Evolutionary conservation across 2,888 invertebrate genomes (phyloP).

Genomic region (Polydrusus pterygomalis): DNA sequence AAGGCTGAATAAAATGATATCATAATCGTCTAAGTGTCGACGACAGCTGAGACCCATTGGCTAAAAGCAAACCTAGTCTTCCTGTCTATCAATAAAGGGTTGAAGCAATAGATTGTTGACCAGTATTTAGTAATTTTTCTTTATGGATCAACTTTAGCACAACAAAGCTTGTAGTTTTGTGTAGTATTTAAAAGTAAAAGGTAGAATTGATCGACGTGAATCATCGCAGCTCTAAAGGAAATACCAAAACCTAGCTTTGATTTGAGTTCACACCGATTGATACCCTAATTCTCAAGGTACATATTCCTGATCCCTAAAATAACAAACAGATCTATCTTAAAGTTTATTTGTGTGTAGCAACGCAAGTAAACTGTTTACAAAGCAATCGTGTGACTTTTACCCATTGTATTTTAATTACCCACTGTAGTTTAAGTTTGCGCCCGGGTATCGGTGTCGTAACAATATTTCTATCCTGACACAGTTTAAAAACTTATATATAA

Average conservation of each 20-base stretch:
- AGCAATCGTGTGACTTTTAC: slow-evolving; percentile 28
- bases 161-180: too few relatives aligned
- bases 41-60: too few relatives aligned
- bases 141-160: too few relatives aligned
- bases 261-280: not conserved
- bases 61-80: too few relatives aligned
- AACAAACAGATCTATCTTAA: slow-evolving; percentile 21
- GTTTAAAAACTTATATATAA: slow-evolving; percentile 31
- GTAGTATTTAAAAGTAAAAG: too few relatives aligned
- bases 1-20: too few relatives aligned
- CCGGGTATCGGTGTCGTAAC: slow-evolving; percentile 25
- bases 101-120: too few relatives aligned
- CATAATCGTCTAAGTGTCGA: too few relatives aligned
- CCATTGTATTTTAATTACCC: slow-evolving; percentile 27
- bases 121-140: too few relatives aligned
- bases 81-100: too few relatives aligned
- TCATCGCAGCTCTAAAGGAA: not conserved
- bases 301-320: slow-evolving; percentile 8
- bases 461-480: slow-evolving; percentile 26
- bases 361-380: slow-evolving; percentile 28
- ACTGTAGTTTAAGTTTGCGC: slow-evolving; percentile 9
- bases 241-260: not conserved
- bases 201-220: too few relatives aligned
- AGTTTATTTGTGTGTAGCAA: slow-evolving; percentile 15
- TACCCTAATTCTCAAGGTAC: not conserved